Conservation (phyloP, 2,888 invertebrate species). For the Drosophila cognata region DNA sequence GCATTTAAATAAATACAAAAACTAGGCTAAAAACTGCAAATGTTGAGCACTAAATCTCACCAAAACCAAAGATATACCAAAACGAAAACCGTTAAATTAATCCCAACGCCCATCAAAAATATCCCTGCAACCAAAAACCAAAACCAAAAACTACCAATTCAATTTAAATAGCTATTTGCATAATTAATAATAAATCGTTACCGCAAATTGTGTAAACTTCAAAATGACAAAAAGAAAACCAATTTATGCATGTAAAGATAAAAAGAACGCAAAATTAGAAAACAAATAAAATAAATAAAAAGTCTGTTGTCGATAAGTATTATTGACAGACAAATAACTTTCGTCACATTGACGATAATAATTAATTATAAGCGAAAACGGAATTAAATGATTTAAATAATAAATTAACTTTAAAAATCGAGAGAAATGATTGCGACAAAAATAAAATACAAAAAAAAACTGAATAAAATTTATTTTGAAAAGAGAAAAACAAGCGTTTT, state of each 20-base stretch:
- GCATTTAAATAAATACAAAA: conserved; percentile 69
- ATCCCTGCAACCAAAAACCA: conserved; percentile 33
- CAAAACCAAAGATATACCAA: conserved; percentile 33
- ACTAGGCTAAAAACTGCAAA: conserved; percentile 69
- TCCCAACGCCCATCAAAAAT: conserved; percentile 49
- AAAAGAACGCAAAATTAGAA: conserved; percentile 63
- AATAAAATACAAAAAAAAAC: conserved; percentile 54
- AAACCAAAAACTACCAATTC: conserved; percentile 60
- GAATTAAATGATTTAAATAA: conserved; percentile 80
- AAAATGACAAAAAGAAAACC: conserved; percentile 54
- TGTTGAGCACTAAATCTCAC: conserved; percentile 63
- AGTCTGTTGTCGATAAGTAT: conserved; percentile 85
- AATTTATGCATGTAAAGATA: conserved; percentile 72
- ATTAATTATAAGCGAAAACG: conserved; percentile 80
- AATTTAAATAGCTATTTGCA: conserved; percentile 78
- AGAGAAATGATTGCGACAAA: conserved; percentile 77
- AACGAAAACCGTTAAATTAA: conserved; percentile 42
- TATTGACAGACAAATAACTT: conserved; percentile 84
- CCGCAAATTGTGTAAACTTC: conserved; percentile 62
- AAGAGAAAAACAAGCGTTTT: conserved; percentile 52
- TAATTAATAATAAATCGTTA: conserved; percentile 73
- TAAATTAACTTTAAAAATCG: conserved; percentile 76
- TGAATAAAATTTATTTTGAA: conserved; percentile 81
- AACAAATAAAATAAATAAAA: conserved; percentile 45
- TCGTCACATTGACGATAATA: conserved; percentile 86